A percentile compares a stretch with the other conserved stretches of the same genome.
Evolutionary conservation across 1,140 invertebrate species (phyloP).

Genomic region (Laupala kohalensis): DNA sequence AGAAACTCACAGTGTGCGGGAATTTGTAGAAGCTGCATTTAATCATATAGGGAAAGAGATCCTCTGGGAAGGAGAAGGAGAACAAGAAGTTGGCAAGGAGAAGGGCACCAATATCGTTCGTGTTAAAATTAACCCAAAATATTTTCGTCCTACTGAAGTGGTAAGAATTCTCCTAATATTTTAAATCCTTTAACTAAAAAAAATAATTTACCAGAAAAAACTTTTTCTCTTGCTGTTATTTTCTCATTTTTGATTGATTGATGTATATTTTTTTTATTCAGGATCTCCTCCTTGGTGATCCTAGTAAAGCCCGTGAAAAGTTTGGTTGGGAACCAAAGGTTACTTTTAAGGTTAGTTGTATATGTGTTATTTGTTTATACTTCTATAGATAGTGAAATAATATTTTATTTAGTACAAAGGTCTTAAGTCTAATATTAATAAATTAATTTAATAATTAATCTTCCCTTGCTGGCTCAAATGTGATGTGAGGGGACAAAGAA

Average conservation of each 20-base stretch:
- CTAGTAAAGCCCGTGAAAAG: slow-evolving; percentile 72
- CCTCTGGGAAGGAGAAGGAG: slow-evolving; percentile 75
- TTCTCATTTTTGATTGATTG: not conserved
- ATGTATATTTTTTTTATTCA: slow-evolving; percentile 29
- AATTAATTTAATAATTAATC: too few species aligned
- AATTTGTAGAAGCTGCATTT: slow-evolving; percentile 93
- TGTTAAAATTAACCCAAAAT: slow-evolving; percentile 85
- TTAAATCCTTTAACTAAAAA: not conserved
- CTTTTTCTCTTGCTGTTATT: not conserved
- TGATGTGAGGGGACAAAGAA: too few species aligned
- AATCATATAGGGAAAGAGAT: slow-evolving; percentile 56
- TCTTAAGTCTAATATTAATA: too few species aligned
- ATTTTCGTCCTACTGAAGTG: slow-evolving; percentile 96
- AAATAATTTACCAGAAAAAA: not conserved
- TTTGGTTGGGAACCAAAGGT: slow-evolving; percentile 82
- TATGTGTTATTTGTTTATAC: not conserved
- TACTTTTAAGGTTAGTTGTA: slow-evolving; percentile 51
- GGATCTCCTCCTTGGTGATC: slow-evolving; percentile 81
- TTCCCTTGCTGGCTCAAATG: too few species aligned
- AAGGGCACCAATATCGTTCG: slow-evolving; percentile 64
- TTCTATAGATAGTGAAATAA: too few species aligned
- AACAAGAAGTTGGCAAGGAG: slow-evolving; percentile 77
- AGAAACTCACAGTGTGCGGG: slow-evolving; percentile 83
- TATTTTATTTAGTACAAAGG: too few species aligned
- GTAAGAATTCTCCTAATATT: slow-evolving; percentile 40